Evolutionary conservation across 1,140 invertebrate species (phyloP).

Genomic region (Asbolus verrucosus): DNA sequence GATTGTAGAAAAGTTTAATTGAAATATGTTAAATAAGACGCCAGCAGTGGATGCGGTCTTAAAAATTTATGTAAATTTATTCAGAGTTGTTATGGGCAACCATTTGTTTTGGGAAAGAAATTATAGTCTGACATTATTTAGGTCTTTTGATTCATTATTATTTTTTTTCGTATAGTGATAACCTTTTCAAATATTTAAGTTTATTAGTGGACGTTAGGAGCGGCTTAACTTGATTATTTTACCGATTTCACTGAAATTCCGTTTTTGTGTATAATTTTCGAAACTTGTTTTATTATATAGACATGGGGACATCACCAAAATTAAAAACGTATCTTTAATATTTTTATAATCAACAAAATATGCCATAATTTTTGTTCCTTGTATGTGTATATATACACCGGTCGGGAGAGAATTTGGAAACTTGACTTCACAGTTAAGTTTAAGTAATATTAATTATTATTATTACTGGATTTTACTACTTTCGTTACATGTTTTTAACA

Average conservation of each 20-base stretch:
- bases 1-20: constrained; percentile 35
- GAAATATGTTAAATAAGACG: constrained; percentile 46
- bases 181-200: constrained; percentile 10
- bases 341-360: no score
- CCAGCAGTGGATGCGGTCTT: constrained; percentile 28
- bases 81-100: constrained; percentile 33
- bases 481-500: no score
- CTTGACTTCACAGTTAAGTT: no score
- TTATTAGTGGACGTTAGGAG: constrained; percentile 3
- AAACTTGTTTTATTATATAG: no score
- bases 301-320: no score
- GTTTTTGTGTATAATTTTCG: no score
- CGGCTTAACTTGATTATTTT: background rate
- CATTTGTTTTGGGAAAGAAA: constrained; percentile 45
- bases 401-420: no score
- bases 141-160: constrained; percentile 37
- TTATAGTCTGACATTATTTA: constrained; percentile 45
- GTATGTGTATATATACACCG: no score
- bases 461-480: no score
- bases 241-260: background rate
- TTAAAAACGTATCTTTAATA: no score
- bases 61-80: constrained; percentile 46
- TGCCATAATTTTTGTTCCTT: no score
- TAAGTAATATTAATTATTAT: no score
- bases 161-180: constrained; percentile 20